Percentiles rank a stretch among this genome's conserved stretches.
Conservation (phyloP, 2,888 invertebrate genomes). For the Eumacrocentrus americanus region DNA sequence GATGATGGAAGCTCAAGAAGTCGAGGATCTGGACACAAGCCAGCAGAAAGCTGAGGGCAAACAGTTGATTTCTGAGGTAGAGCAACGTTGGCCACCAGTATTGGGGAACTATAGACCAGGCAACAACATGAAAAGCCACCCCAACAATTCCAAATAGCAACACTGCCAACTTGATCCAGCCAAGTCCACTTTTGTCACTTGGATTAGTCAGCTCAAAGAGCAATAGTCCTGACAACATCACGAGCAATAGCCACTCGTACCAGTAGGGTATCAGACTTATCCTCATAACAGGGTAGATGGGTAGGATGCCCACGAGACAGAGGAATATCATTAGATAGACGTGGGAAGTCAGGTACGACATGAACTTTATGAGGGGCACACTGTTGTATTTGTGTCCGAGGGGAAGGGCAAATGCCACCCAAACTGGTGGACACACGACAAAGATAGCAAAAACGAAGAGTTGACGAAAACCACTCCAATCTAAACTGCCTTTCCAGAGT, state of each 20-base stretch:
- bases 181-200: constrained; percentile 95
- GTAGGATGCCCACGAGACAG: constrained; percentile 87
- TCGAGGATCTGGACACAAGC: constrained; percentile 98
- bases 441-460: constrained; percentile 91
- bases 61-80: constrained; percentile 96
- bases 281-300: constrained; percentile 82
- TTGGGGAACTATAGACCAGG: constrained; percentile 70
- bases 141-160: constrained; percentile 88
- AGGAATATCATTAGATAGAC: constrained; percentile 95
- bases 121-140: constrained; percentile 86
- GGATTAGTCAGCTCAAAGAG: constrained; percentile 97
- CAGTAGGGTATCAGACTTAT: constrained; percentile 84
- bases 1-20: constrained; percentile 97
- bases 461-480: constrained; percentile 96
- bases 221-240: constrained; percentile 93
- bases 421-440: constrained; percentile 93
- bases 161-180: constrained; percentile 90
- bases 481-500: constrained; percentile 96
- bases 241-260: constrained; percentile 95
- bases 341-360: constrained; percentile 98
- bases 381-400: constrained; percentile 95
- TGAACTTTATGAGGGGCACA: constrained; percentile 99
- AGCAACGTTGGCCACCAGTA: constrained; percentile 85
- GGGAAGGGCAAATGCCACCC: constrained; percentile 94
- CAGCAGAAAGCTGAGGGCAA: constrained; percentile 91